Evolutionary conservation across 2,888 invertebrate species (phyloP).

Genomic region (Perithous albicinctus): DNA sequence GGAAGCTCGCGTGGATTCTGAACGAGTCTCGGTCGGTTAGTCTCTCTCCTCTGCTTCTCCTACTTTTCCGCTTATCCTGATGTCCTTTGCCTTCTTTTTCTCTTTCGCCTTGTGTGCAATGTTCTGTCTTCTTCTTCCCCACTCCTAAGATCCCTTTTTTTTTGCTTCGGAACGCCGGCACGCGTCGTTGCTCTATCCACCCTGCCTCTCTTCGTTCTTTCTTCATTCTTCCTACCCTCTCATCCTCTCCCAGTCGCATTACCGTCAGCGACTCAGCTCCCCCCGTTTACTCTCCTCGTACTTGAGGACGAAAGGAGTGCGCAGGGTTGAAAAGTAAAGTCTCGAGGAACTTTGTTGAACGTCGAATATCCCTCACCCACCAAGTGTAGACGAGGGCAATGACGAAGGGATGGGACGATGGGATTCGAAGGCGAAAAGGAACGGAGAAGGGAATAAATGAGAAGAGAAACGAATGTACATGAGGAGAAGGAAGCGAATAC

Average conservation of each 20-base stretch:
- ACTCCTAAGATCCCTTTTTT: slow-evolving; percentile 10
- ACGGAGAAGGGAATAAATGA: background rate
- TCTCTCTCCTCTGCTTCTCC: slow-evolving; percentile 7
- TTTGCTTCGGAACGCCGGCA: slow-evolving; percentile 49
- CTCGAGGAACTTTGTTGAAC: slow-evolving; percentile 77
- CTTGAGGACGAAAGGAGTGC: slow-evolving; percentile 9
- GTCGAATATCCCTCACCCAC: slow-evolving; percentile 67
- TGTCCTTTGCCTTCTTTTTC: slow-evolving; percentile 12
- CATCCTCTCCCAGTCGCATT: slow-evolving; percentile 55
- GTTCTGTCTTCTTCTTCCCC: slow-evolving; percentile 39
- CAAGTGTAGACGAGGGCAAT: slow-evolving; percentile 40
- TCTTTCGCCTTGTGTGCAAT: slow-evolving; percentile 29
- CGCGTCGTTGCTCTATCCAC: slow-evolving; percentile 52
- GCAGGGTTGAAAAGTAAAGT: slow-evolving; percentile 49
- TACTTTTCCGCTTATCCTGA: background rate
- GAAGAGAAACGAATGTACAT: slow-evolving; percentile 20
- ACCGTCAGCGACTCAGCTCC: slow-evolving; percentile 46
- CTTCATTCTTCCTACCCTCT: slow-evolving; percentile 42
- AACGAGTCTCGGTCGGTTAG: slow-evolving; percentile 63
- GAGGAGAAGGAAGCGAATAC: slow-evolving; percentile 24
- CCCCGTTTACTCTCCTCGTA: slow-evolving; percentile 7
- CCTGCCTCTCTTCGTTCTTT: slow-evolving; percentile 51
- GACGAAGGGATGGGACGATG: slow-evolving; percentile 33
- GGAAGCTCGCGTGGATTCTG: slow-evolving; percentile 57
- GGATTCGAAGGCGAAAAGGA: slow-evolving; percentile 29